A percentile compares a stretch with the other conserved stretches of the same genome.
These are phyloP conservation scores for Copidosoma aretas DNA, from an alignment of 2,888 invertebrate genomes.

Conservation along the genomic window DNA sequence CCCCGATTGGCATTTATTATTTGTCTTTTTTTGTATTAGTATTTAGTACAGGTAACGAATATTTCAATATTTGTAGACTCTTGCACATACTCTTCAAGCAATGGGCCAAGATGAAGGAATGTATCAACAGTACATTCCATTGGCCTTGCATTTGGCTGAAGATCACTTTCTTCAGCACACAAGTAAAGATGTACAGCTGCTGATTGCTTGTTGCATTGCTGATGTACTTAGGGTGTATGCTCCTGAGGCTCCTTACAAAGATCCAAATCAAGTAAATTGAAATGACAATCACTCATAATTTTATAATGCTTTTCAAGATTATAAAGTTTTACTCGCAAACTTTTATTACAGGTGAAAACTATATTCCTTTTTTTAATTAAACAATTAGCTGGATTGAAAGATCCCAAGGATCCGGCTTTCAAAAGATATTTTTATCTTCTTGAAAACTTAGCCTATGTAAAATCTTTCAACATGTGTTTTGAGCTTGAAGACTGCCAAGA, in stretches of 20 bases:
- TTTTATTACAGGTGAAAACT: constrained; percentile 66
- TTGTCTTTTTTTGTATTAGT: neutral
- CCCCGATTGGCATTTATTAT: neutral
- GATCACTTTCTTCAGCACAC: constrained; percentile 90
- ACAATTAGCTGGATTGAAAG: constrained; percentile 89
- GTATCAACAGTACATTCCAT: constrained; percentile 88
- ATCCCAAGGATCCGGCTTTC: constrained; percentile 96
- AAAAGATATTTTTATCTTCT: constrained; percentile 96
- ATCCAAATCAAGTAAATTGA: constrained; percentile 80
- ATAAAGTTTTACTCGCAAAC: no score
- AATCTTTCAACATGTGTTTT: constrained; percentile 98
- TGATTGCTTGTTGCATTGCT: constrained; percentile 97
- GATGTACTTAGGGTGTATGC: constrained; percentile 96
- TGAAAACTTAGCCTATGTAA: constrained; percentile 96
- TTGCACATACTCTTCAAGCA: constrained; percentile 93
- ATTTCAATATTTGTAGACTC: constrained; percentile 66
- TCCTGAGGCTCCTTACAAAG: constrained; percentile 97
- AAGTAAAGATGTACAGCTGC: constrained; percentile 90
- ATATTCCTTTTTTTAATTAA: constrained; percentile 95
- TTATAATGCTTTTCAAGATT: no score
- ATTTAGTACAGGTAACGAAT: neutral
- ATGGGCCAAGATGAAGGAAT: constrained; percentile 96
- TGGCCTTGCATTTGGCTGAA: constrained; percentile 91
- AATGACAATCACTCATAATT: no score
- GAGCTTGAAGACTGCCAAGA: constrained; percentile 97